Percentiles rank a stretch among this genome's conserved stretches.
Conservation (phyloP, 2,113 vertebrate genomes). For the Peucedramus taeniatus region DNA sequence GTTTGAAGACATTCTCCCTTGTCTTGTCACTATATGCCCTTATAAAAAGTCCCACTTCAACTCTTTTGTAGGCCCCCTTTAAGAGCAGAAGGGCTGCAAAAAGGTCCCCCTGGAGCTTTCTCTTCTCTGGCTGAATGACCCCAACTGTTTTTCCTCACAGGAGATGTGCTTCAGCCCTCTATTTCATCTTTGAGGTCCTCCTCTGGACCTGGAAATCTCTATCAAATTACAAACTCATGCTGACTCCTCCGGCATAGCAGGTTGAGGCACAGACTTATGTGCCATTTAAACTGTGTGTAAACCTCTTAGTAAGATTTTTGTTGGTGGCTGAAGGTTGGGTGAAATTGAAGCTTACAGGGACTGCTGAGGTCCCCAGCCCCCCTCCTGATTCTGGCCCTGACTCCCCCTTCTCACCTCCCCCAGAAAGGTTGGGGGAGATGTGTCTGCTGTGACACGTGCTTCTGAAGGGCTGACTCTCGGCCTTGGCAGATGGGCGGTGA, state of each 20-base stretch:
- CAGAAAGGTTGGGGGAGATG: background rate
- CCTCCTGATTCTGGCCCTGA: too few species aligned
- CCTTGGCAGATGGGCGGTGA: background rate
- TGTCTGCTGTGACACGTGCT: rapidly evolving
- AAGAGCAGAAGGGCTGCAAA: background rate
- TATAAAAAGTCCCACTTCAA: background rate
- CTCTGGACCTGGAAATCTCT: background rate
- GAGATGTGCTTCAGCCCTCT: background rate
- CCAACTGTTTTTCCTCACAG: background rate
- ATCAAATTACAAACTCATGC: rapidly evolving
- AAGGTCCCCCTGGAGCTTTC: background rate
- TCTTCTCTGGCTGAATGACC: background rate
- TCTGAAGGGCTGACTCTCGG: background rate
- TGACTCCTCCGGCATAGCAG: background rate
- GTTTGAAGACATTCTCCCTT: background rate
- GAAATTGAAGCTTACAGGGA: background rate
- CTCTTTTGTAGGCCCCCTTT: background rate
- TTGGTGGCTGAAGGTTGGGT: background rate
- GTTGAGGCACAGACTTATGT: background rate
- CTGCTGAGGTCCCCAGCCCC: background rate
- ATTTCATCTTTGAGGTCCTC: background rate
- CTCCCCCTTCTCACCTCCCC: background rate
- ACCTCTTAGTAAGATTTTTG: background rate
- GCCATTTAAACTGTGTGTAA: background rate
- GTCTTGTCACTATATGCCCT: background rate